These are phyloP conservation scores for Sebastes dallii DNA, from an alignment of 2,797 vertebrate species.

Conservation along the genomic window DNA sequence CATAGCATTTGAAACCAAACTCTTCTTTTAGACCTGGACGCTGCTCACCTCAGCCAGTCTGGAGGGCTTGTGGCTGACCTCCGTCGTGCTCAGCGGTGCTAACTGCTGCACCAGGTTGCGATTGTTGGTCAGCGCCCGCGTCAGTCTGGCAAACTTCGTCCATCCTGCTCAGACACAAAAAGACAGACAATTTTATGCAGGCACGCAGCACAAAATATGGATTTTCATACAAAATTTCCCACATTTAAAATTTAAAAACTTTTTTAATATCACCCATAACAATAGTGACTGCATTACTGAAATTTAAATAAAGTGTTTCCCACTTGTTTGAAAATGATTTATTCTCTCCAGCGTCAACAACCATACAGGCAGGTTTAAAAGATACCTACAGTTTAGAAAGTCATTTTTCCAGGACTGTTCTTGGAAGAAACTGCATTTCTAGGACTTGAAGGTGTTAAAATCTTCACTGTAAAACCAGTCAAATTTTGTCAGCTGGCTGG, in stretches of 20 bases:
- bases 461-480: not conserved
- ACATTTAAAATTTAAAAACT: not conserved
- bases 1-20: too few relatives aligned
- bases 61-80: conserved; percentile 96
- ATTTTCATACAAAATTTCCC: not conserved
- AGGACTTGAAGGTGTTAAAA: not conserved
- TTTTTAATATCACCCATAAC: not conserved
- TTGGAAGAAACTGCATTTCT: not conserved
- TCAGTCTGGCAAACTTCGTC: conserved; percentile 97
- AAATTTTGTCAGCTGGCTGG: not conserved
- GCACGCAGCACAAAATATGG: not conserved
- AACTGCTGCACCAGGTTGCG: conserved; percentile 93
- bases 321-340: not conserved
- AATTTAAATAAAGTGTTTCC: not conserved
- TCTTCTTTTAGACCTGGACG: too few relatives aligned
- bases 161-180: conserved; percentile 82
- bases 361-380: not conserved
- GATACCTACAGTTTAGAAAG: not conserved
- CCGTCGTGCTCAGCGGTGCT: conserved; percentile 92
- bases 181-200: not conserved
- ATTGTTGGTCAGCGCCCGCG: conserved; percentile 94
- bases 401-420: not conserved
- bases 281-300: not conserved
- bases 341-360: not conserved
- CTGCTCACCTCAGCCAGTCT: conserved; percentile 92